phyloP scores from a whole-genome alignment of 2,888 invertebrate genomes.

The Drosophila parthenogenetica region DNA sequence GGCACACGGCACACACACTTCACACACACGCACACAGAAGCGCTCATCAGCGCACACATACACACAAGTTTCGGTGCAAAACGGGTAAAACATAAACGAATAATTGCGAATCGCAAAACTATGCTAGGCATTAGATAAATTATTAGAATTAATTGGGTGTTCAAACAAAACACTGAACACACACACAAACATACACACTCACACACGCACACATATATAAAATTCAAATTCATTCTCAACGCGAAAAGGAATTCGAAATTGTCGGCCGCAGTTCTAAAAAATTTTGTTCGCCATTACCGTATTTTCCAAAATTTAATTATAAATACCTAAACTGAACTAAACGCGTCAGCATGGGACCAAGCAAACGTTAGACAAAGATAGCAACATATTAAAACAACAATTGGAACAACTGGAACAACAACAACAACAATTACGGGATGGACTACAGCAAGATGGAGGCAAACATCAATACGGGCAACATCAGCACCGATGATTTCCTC shows the following conservation, averaged over 20 bases:
- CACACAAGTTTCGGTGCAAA: constrained; percentile 83
- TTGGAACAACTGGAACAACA: constrained; percentile 24
- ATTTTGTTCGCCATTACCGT: constrained; percentile 1
- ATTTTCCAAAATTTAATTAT: constrained; percentile 52
- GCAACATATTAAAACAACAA: constrained; percentile 7
- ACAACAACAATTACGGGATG: constrained; percentile 62
- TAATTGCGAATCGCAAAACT: constrained; percentile 58
- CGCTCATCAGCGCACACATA: constrained; percentile 4
- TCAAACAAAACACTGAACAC: constrained; percentile 25
- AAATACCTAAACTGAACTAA: constrained; percentile 41
- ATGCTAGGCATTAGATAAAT: constrained; percentile 71
- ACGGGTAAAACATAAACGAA: constrained; percentile 74
- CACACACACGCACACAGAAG: constrained; percentile 54
- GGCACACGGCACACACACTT: background rate
- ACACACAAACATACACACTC: background rate
- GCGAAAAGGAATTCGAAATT: constrained; percentile 45
- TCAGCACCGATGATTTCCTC: constrained; percentile 85
- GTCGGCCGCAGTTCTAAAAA: constrained; percentile 40
- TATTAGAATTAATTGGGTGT: constrained; percentile 65
- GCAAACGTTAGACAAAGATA: constrained; percentile 58
- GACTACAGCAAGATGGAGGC: constrained; percentile 81
- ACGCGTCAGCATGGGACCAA: constrained; percentile 72
- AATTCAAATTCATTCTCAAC: constrained; percentile 10
- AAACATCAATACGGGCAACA: constrained; percentile 83
- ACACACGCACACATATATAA: too few species aligned